These are phyloP conservation scores for Taxidea taxus DNA, from an alignment of 2,113 vertebrate species.

Conservation along the genomic window DNA sequence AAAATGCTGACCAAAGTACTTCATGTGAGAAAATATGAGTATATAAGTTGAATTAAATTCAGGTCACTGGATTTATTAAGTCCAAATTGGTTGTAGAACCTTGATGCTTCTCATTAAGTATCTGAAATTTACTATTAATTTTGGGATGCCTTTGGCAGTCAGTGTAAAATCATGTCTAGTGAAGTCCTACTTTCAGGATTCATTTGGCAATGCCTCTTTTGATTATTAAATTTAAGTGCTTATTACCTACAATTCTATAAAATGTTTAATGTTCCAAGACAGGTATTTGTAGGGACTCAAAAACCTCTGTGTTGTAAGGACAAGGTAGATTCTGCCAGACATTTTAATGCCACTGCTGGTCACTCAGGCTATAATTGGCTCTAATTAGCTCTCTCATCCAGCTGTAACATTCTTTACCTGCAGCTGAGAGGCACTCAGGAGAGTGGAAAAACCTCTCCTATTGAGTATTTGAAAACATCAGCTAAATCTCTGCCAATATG, in stretches of 20 bases:
- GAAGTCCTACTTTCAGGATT: constrained; percentile 28
- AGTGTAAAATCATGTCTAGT: neutral
- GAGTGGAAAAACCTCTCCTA: constrained; percentile 26
- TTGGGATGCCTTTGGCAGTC: neutral
- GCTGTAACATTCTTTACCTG: constrained; percentile 61
- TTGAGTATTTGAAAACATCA: constrained; percentile 68
- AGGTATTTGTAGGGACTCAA: constrained; percentile 52
- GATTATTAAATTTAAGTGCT: constrained; percentile 52
- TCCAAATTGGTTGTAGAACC: neutral
- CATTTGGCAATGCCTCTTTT: constrained; percentile 13
- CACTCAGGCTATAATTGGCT: constrained; percentile 57
- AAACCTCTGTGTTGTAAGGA: constrained; percentile 30
- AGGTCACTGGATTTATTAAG: neutral
- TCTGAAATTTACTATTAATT: constrained; percentile 42
- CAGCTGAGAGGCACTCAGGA: constrained; percentile 48
- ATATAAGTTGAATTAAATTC: neutral
- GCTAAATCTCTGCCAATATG: constrained; percentile 54
- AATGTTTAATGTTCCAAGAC: constrained; percentile 57
- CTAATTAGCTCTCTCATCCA: constrained; percentile 63
- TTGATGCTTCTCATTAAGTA: neutral
- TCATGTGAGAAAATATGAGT: neutral
- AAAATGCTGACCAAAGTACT: neutral
- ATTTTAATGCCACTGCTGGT: constrained; percentile 53
- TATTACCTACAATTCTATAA: constrained; percentile 50
- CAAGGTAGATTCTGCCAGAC: constrained; percentile 51